Evolutionary conservation across 2,797 vertebrate species (phyloP).

Genomic region (Smutsia gigantea): DNA sequence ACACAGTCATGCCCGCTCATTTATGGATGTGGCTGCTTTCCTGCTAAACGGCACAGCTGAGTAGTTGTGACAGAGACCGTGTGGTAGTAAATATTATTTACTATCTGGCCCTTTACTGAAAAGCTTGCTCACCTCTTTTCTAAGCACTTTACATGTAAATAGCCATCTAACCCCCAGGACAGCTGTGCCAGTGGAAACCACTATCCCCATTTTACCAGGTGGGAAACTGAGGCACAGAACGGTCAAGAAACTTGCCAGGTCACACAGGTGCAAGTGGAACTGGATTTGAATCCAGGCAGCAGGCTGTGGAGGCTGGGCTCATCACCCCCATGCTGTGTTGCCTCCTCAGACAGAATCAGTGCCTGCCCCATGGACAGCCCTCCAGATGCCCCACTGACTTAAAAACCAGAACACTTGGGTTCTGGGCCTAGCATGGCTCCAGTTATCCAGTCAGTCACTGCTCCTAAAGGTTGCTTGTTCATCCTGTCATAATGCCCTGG

Average conservation of each 20-base stretch:
- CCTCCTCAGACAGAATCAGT: not conserved
- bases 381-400: rapidly evolving
- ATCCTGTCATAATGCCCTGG: not conserved
- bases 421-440: not conserved
- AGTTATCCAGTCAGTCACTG: slow-evolving; percentile 32
- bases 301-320: not conserved
- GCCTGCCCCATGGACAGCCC: not conserved
- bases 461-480: not conserved
- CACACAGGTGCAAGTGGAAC: not conserved
- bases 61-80: not conserved
- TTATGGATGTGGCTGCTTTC: not conserved
- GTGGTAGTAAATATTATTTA: not conserved
- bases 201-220: not conserved
- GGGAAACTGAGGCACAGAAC: not conserved
- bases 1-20: not conserved
- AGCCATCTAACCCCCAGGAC: not conserved
- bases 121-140: not conserved
- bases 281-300: not conserved
- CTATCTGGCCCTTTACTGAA: not conserved
- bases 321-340: rapidly evolving
- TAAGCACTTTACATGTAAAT: not conserved
- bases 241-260: not conserved
- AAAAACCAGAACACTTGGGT: not conserved
- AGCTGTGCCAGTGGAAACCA: not conserved
- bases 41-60: not conserved